Evolutionary conservation across 2,113 vertebrate species (phyloP), one percentile per base, ranked within the genome.

Genomic region (Otocyon megalotis): DNA sequence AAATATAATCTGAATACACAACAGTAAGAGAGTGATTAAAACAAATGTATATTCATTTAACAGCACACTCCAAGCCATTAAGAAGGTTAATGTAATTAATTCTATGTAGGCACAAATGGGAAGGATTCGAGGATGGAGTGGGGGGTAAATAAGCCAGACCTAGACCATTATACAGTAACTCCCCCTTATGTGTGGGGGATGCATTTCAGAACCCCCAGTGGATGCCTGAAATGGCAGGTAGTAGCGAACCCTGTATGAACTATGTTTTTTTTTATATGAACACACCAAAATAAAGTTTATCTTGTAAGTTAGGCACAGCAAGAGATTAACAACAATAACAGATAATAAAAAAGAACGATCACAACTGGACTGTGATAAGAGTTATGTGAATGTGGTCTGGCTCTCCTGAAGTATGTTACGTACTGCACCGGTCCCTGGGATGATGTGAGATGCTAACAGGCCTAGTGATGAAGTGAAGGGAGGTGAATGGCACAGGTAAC

Each of bases 1-100:
- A 92, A 88, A 81, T 85, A 30, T 76, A 56, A 84, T 93, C 37
- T 56, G 81, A 88, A 89, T 72, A 60, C 26, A 62, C 8, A 96
- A 28, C 13, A 77, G 54, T 71, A 89, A 43, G 8, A 54, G 17
- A 67, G 88, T 72, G 7, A 17, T 37, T 69, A 74, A 74, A 16
- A 88, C 62, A 79, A 81, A 71, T 28, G 9, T 37, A 19, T 50
- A 15, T 80, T 89, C 32, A 93, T 80, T 81, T 83, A 83, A 79
- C 4, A n/a, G 35, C 48, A 89, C 2, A 58, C 8, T 12, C 16
- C 62, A 89, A 95, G 24, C 50, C 37, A 60, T 86, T 92, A 72
- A 80, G 13, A 92, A 80, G 37, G 86, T 17, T 37, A 32, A 37
- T 2, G 5, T 83, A 43, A 43, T 43, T 69, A 53, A 76, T 69